Percentiles rank a stretch among this genome's conserved stretches.
Evolutionary conservation across 30 jellyfish, hydroid and myxozoan species (phyloP).

Genomic region (Hydractinia symbiolongicarpus): DNA sequence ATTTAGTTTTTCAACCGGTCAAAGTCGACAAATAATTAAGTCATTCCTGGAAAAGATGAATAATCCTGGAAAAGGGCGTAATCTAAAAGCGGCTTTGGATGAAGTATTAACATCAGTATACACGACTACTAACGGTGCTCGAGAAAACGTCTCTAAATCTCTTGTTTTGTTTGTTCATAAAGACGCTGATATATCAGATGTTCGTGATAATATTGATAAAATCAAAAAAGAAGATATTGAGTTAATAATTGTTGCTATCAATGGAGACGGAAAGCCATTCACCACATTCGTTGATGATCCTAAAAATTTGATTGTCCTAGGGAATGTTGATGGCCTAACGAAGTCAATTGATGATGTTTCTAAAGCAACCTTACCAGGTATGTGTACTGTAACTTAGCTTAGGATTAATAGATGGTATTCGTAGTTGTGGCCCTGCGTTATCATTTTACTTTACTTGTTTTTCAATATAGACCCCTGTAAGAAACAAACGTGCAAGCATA

Average conservation of each 20-base stretch:
- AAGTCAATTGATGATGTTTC: not conserved
- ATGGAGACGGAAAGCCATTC: conserved; percentile 1
- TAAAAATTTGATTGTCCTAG: not conserved
- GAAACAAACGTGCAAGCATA: conserved; percentile 26
- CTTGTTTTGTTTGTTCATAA: conserved; percentile 39
- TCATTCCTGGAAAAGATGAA: too few relatives aligned
- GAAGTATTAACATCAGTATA: conserved; percentile 15
- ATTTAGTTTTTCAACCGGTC: too few relatives aligned
- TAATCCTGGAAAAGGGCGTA: not conserved
- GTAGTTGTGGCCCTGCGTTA: not conserved
- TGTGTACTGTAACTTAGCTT: not conserved
- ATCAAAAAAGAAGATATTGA: not conserved
- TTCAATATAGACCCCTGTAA: conserved; percentile 37
- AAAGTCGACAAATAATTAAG: too few relatives aligned
- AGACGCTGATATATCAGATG: conserved; percentile 1
- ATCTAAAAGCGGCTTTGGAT: not conserved
- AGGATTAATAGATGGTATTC: too few relatives aligned
- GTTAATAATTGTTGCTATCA: conserved; percentile 3
- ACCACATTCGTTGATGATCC: not conserved
- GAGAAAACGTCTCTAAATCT: conserved; percentile 45
- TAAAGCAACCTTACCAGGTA: not conserved
- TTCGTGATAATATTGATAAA: not conserved
- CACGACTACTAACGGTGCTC: conserved; percentile 40
- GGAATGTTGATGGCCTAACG: not conserved
- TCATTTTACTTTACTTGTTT: not conserved